Evolutionary conservation across 2,888 invertebrate genomes (phyloP), one percentile per base, ranked within the genome.

Genomic region (Tanypteryx hageni): DNA sequence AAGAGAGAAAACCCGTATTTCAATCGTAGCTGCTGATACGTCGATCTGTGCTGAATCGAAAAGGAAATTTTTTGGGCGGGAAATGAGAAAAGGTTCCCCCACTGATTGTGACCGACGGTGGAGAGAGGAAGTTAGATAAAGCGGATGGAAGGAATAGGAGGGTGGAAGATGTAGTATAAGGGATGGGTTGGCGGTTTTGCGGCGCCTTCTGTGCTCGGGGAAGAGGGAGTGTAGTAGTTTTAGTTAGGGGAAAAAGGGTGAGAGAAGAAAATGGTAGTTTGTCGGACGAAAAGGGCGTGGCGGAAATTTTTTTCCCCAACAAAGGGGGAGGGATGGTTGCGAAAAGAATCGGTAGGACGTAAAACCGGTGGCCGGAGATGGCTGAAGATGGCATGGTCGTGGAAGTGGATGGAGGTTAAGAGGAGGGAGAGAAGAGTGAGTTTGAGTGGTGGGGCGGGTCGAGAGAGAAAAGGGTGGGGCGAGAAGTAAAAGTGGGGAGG

Each of bases 31-130:
- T 59, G 86, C 86, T 61, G 86, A 86, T 86, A 61, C 31, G 61
- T 59, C 61, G 86, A 86, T 58, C 27, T 58, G 58, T 85, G 27
- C 82, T 14, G 82, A 57, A 27, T 27, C 61, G 86, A 13, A 58
- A 27, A 59, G 85, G 59, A 61, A 86, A 86, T 86, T 61, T 86
- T 31, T 27, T 16, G 86, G 61, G 61, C 86, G 86, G 86, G 86
- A 86, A 86, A 86, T 86, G 86, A 86, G 86, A 31, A 83, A 86
- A 61, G 18, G 16, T n/a, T 61, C 61, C 86, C 86, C 31, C 27
- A 13, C 59, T 59, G 86, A 86, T 86, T 86, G 86, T 31, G 86
- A 58, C 44, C 7, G 58, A 7, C n/a, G 85, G n/a, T 0, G 85
- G 59, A 13, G 9, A 13, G 27, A 27, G 85, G 27, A 27, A 85